Conservation (phyloP, 2,113 vertebrate genomes). For the Nesogale talazaci region DNA sequence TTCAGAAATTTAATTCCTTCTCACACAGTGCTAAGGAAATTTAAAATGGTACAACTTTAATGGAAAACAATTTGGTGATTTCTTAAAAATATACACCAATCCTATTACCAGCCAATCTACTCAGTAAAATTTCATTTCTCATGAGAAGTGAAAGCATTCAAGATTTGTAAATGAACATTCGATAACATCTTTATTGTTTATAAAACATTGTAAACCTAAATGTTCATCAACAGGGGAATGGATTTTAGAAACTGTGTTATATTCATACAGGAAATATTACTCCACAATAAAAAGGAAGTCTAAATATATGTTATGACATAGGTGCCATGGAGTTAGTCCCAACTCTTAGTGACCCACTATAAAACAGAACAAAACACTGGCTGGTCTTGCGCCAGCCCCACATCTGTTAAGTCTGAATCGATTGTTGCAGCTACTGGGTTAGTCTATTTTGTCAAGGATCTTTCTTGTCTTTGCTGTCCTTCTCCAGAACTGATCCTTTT, state of each 20-base stretch:
- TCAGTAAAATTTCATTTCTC: neutral
- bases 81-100: neutral
- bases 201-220: too few relatives aligned
- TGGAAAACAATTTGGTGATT: conserved; percentile 21
- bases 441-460: too few relatives aligned
- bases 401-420: too few relatives aligned
- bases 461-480: too few relatives aligned
- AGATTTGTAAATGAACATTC: neutral
- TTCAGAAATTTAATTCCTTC: conserved; percentile 15
- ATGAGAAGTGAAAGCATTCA: conserved; percentile 43
- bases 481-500: too few relatives aligned
- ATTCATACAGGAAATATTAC: neutral
- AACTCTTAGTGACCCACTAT: too few relatives aligned
- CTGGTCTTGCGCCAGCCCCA: too few relatives aligned
- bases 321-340: too few relatives aligned
- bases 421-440: too few relatives aligned
- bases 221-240: neutral
- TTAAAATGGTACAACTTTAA: conserved; percentile 47
- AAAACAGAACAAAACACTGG: too few relatives aligned
- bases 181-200: neutral
- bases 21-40: neutral
- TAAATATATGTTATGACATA: too few relatives aligned
- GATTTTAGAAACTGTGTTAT: neutral
- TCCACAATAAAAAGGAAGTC: neutral
- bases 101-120: neutral